Evolutionary conservation across 2,797 vertebrate species (phyloP), one percentile per base, ranked within the genome.

Genomic region (Lithobates sylvaticus): DNA sequence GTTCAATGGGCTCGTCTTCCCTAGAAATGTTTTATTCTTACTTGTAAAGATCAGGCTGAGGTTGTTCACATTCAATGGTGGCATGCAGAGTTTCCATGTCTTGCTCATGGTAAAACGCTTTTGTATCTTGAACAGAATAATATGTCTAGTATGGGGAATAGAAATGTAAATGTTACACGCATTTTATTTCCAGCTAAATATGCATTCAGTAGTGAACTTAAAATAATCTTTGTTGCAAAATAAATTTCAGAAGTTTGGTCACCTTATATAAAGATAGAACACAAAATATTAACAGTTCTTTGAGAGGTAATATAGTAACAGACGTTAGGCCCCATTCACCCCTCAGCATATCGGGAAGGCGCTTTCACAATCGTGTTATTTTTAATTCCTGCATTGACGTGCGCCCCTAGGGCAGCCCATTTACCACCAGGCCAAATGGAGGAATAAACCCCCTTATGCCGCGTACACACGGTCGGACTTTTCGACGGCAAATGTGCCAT

Each of bases 11-110:
- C 10, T 64, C 10, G 9, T 80, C 16, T 58, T 27, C 18, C 8
- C 23, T 18, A 18, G 2, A 3, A 54, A 27, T 8, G n/a, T 16
- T 8, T 16, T 1, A 15, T 27, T 90, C 97, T 96, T 93, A 99
- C 98, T 97, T 99, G 95, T 99, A 99, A 85, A 99, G 96, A 91
- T 99, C 98, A 1, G 98, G 97, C 89, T 99, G 98, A 5, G 98
- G 98, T 90, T 99, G 98, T 94, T 99, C 97, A 90, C 98, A 99
- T 93, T 99, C 98, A 81, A 99, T 97, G 0, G 96, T 99, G 32
- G 98, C 97, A 0, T 97, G 96, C 9, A 99, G 92, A 10, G 93
- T 92, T 83, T 97, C 96, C 0, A 98, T 93, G 85, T 99, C 98
- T 79, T 94, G 90, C 88, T 97, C 98, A 1, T 93, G 96, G 81